Conservation (phyloP, 1,140 invertebrate species). For the Bombus pascuorum region DNA sequence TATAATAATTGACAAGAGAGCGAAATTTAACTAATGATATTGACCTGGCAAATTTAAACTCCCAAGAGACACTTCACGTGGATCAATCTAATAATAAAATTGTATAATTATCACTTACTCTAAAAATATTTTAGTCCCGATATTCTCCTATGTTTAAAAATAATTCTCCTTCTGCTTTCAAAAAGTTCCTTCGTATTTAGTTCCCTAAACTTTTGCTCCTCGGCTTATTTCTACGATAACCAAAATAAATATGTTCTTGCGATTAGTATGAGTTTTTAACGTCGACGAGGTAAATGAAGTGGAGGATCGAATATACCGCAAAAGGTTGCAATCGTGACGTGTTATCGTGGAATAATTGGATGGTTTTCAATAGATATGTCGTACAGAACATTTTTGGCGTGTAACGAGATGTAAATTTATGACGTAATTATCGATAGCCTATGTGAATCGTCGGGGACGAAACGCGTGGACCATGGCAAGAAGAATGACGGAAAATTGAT, state of each 20-base stretch:
- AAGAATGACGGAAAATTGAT: constrained; percentile 55
- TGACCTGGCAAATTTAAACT: too few relatives aligned
- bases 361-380: constrained; percentile 45
- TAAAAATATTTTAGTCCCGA: too few relatives aligned
- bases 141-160: too few relatives aligned
- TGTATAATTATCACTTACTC: too few relatives aligned
- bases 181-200: neutral
- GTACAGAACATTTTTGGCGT: constrained; percentile 49
- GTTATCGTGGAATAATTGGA: constrained; percentile 36
- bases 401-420: constrained; percentile 57
- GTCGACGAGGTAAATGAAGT: neutral
- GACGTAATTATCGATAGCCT: constrained; percentile 47
- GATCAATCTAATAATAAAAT: too few relatives aligned
- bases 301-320: neutral
- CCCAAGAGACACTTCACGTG: too few relatives aligned
- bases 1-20: too few relatives aligned
- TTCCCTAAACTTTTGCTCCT: neutral
- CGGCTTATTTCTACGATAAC: neutral
- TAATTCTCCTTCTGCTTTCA: too few relatives aligned
- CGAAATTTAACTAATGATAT: too few relatives aligned
- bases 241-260: neutral
- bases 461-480: constrained; percentile 6
- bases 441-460: constrained; percentile 40
- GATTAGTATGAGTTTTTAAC: neutral
- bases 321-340: constrained; percentile 14